These are phyloP conservation scores for Folsomia candida DNA, from an alignment of 2,888 invertebrate genomes.

Conservation along the genomic window DNA sequence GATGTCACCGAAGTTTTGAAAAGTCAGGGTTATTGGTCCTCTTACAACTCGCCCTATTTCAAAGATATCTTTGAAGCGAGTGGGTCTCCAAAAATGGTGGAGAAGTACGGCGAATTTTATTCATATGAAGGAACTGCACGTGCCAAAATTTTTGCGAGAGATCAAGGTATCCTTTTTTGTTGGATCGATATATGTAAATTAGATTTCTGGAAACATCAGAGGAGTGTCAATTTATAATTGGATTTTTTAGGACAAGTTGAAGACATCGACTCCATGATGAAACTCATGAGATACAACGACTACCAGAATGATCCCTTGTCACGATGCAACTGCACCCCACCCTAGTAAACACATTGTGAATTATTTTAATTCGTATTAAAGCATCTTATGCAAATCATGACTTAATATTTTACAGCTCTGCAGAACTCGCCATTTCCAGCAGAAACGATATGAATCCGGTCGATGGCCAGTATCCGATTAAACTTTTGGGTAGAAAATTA, in stretches of 20 bases:
- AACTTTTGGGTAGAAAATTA: slow-evolving; percentile 56
- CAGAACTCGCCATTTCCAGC: slow-evolving; percentile 69
- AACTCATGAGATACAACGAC: slow-evolving; percentile 68
- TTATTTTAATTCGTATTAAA: not conserved
- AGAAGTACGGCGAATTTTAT: slow-evolving; percentile 62
- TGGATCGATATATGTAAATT: too few relatives aligned
- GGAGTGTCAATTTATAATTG: not conserved
- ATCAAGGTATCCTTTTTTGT: slow-evolving; percentile 60
- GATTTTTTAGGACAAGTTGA: slow-evolving; percentile 55
- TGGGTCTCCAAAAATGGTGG: slow-evolving; percentile 61
- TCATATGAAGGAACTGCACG: slow-evolving; percentile 65
- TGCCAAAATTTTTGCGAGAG: slow-evolving; percentile 64
- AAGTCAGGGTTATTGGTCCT: slow-evolving; percentile 69
- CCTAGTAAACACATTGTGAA: slow-evolving; percentile 55
- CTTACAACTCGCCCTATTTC: slow-evolving; percentile 69
- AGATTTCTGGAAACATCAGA: too few relatives aligned
- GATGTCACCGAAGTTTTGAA: slow-evolving; percentile 67
- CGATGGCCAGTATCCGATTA: slow-evolving; percentile 69
- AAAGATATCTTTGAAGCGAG: slow-evolving; percentile 64
- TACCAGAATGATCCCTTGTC: slow-evolving; percentile 67
- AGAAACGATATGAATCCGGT: slow-evolving; percentile 69
- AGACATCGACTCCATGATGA: slow-evolving; percentile 62
- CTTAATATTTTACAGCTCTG: slow-evolving; percentile 55
- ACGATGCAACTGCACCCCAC: slow-evolving; percentile 66
- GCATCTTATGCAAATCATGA: not conserved